phyloP scores from a whole-genome alignment of 2,888 invertebrate genomes.

The Chrysopilus asiliformis region DNA sequence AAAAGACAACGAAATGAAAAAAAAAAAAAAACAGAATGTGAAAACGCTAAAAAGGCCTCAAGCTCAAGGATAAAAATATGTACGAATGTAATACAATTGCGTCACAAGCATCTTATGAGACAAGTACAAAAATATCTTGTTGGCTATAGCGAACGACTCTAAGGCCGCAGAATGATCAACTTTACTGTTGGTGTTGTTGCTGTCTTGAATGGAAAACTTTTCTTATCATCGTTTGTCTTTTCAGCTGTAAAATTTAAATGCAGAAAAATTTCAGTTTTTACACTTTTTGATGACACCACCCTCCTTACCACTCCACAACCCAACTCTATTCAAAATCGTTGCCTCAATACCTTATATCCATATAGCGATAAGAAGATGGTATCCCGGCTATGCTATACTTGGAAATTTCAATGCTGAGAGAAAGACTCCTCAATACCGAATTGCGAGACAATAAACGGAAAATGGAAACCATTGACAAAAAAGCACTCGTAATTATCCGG shows the following conservation, averaged over 20 bases:
- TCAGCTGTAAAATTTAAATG: constrained; percentile 13
- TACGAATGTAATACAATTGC: too few species aligned
- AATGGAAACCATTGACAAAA: constrained; percentile 1
- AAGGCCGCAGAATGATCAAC: too few species aligned
- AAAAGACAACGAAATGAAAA: too few species aligned
- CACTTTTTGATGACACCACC: not conserved
- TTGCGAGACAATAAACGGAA: constrained; percentile 1
- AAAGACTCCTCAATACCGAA: too few species aligned
- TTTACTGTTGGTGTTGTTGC: too few species aligned
- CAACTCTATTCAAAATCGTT: too few species aligned
- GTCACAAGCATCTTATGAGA: too few species aligned
- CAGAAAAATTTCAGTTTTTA: constrained; percentile 7
- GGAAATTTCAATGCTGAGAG: not conserved
- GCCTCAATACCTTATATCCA: not conserved
- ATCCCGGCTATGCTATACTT: not conserved
- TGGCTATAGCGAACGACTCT: too few species aligned
- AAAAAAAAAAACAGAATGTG: too few species aligned
- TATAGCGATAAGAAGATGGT: not conserved
- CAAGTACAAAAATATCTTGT: too few species aligned
- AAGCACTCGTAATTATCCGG: constrained; percentile 10
- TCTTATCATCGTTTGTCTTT: constrained; percentile 11
- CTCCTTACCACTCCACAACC: not conserved
- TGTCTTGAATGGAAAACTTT: constrained; percentile 10
- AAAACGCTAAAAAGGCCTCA: too few species aligned
- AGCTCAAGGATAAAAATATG: too few species aligned